Conservation (phyloP, 2,113 vertebrate species). For the Pteropus alecto region DNA sequence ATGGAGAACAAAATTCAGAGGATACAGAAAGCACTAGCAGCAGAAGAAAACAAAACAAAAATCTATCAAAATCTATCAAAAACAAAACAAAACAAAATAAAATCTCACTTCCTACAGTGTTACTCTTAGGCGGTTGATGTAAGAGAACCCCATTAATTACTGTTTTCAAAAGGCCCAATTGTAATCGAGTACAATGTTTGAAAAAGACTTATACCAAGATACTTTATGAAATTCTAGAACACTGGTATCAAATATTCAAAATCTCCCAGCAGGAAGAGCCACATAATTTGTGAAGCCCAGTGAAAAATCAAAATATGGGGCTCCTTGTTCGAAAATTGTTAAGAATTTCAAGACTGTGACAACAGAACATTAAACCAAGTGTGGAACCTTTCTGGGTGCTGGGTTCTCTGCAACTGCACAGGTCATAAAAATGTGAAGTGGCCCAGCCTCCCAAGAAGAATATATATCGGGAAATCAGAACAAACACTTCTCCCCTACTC, state of each 20-base stretch:
- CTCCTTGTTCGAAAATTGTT: neutral
- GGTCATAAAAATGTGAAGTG: neutral
- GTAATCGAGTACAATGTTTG: neutral
- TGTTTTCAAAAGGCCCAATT: neutral
- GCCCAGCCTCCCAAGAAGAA: neutral
- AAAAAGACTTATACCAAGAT: neutral
- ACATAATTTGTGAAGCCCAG: neutral
- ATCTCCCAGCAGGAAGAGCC: neutral
- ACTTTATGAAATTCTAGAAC: neutral
- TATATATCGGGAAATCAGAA: neutral
- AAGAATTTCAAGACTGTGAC: neutral
- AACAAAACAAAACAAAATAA: neutral
- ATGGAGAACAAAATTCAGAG: neutral
- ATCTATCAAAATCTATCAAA: neutral
- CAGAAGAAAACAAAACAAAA: neutral
- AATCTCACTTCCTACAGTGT: neutral
- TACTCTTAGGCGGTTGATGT: too few relatives aligned
- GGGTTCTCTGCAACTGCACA: neutral
- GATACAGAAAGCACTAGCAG: neutral
- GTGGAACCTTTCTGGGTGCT: neutral
- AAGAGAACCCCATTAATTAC: neutral
- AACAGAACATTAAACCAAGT: neutral
- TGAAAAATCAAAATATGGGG: neutral
- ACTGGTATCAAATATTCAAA: neutral
- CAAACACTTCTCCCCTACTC: neutral